phyloP scores from a whole-genome alignment of 2,113 vertebrate genomes.

The Numenius arquata region DNA sequence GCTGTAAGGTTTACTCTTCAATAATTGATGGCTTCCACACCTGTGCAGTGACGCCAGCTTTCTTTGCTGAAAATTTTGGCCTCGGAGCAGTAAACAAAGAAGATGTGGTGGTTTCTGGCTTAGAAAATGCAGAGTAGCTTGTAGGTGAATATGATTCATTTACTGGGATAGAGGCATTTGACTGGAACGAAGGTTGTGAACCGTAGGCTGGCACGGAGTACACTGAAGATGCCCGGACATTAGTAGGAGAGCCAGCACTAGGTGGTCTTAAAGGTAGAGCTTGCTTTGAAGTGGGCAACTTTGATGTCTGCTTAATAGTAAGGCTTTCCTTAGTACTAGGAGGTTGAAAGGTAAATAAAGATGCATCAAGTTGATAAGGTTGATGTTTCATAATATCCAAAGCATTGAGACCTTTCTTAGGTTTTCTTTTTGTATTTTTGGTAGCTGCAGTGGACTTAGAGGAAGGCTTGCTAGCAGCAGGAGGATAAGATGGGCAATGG shows the following conservation, averaged over 20 bases:
- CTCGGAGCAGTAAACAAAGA: slow-evolving; percentile 80
- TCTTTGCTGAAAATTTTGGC: slow-evolving; percentile 96
- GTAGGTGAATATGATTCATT: slow-evolving; percentile 70
- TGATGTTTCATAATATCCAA: slow-evolving; percentile 98
- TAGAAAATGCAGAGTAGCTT: slow-evolving; percentile 76
- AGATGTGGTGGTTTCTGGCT: slow-evolving; percentile 75
- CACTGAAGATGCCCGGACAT: slow-evolving; percentile 63
- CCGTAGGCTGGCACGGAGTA: slow-evolving; percentile 77
- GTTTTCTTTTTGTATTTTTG: slow-evolving; percentile 75
- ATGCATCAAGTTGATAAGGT: slow-evolving; percentile 91
- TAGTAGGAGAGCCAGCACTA: slow-evolving; percentile 56
- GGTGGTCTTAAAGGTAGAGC: slow-evolving; percentile 65
- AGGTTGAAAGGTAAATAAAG: slow-evolving; percentile 93
- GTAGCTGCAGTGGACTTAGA: slow-evolving; percentile 62
- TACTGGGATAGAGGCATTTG: slow-evolving; percentile 61
- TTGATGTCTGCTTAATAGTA: slow-evolving; percentile 69
- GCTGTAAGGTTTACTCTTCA: slow-evolving; percentile 77
- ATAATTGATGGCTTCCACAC: slow-evolving; percentile 91
- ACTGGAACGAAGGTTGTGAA: slow-evolving; percentile 78
- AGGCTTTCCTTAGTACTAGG: slow-evolving; percentile 77
- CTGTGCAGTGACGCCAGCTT: slow-evolving; percentile 85
- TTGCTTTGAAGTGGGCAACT: slow-evolving; percentile 71
- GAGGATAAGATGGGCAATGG: slow-evolving; percentile 90
- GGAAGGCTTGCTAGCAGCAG: slow-evolving; percentile 82
- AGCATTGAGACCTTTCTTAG: slow-evolving; percentile 88